Conservation (phyloP, 2,888 invertebrate species). For the Phymatocera aterrima region DNA sequence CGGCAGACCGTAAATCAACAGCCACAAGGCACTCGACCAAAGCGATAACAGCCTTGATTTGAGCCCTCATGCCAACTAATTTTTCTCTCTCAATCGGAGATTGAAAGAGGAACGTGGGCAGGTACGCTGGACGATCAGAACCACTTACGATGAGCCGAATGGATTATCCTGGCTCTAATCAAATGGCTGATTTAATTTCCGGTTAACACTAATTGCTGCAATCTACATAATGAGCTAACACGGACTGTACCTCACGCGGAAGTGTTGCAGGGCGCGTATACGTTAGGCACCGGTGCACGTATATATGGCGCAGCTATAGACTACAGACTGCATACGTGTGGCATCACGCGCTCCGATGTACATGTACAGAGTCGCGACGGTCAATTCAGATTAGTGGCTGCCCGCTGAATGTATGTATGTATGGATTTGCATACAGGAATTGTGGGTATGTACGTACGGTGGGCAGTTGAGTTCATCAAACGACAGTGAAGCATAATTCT, state of each 20-base stretch:
- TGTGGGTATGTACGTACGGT: no score
- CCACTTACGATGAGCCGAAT: conserved; percentile 31
- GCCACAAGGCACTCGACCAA: no score
- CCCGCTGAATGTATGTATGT: no score
- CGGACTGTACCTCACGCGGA: conserved; percentile 20
- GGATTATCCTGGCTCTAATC: conserved; percentile 20
- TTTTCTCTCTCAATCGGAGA: no score
- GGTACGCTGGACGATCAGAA: not conserved
- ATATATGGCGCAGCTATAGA: not conserved
- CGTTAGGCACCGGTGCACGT: not conserved
- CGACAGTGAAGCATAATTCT: not conserved
- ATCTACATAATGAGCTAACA: conserved; percentile 45
- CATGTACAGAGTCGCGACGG: conserved; percentile 17
- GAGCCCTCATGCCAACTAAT: no score
- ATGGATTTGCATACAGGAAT: not conserved
- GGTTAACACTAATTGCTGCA: conserved; percentile 42
- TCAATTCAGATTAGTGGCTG: conserved; percentile 40
- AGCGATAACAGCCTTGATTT: no score
- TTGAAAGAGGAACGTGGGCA: not conserved
- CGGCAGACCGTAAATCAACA: no score
- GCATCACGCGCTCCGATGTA: not conserved
- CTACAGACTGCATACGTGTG: no score
- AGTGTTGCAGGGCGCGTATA: conserved; percentile 25
- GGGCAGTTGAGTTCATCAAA: not conserved
- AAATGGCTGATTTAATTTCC: conserved; percentile 34